Evolutionary conservation across 2,797 vertebrate genomes (phyloP), one percentile per base, ranked within the genome.

Genomic region (Selene dorsalis): DNA sequence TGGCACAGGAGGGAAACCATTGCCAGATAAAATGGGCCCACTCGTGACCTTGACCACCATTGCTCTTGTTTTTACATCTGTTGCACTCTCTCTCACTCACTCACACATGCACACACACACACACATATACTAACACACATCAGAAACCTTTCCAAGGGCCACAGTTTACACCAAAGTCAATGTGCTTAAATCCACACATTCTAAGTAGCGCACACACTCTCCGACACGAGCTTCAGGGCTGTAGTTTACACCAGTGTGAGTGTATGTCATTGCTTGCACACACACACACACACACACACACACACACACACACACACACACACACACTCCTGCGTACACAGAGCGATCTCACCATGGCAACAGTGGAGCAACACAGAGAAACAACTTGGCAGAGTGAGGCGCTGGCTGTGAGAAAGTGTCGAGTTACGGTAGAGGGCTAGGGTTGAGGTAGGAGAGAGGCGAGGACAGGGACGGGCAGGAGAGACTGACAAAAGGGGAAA

Each of bases 271-370:
- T 76, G 32, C 73, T 82, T 14, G 6, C 68, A 69, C 59, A 69
- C 61, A 39, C 72, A 58, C 58, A 82, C 59, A 65, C 64, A 72
- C 79, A 75, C 82, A 64, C 84, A 62, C 82, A 69, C 45, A 45
- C 71, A 32, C 32, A 9, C 7, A 8, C 32, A 35, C 32, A 7
- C 32, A 35, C 32, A 35, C 32, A 8, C 7, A 56, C 59, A 66
- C 69, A 73, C 75, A 50, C 82, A 74, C 75, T 66, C 68, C 48
- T 56, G 80, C 89, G 84, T 84, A 89, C 86, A 94, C 94, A 95
- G 93, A 94, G 88, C 45, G 69, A 87, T 93, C 96, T 97, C 96
- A 93, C 96, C 96, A 96, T 97, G 95, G 96, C 95, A 97, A 98
- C 95, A 66, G 90, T 89, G 94, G 84, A 96, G 95, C 96, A 97